Evolutionary conservation across 2,113 vertebrate species (phyloP).

Genomic region (Physeter macrocephalus): DNA sequence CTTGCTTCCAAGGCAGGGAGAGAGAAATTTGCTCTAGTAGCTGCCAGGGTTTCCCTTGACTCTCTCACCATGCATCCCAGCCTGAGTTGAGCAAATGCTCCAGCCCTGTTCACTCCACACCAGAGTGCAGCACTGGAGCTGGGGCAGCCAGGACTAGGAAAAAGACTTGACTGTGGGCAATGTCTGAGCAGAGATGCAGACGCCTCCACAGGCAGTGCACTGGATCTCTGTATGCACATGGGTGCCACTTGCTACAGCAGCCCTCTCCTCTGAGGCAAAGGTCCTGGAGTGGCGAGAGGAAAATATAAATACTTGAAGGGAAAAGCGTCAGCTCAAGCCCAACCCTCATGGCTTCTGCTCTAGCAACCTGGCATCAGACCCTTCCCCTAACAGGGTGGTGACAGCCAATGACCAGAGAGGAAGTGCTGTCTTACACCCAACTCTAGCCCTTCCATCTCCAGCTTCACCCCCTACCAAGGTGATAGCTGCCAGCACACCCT

Average conservation of each 20-base stretch:
- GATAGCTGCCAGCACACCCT: neutral
- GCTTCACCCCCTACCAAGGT: neutral
- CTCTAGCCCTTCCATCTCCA: neutral
- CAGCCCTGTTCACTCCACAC: neutral
- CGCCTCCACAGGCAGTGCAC: neutral
- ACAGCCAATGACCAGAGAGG: neutral
- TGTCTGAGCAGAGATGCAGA: neutral
- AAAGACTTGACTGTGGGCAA: neutral
- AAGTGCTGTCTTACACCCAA: neutral
- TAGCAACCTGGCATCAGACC: neutral
- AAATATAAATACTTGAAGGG: neutral
- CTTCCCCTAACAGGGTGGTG: neutral
- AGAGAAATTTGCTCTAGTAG: neutral
- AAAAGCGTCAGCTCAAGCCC: neutral
- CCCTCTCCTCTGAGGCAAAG: neutral
- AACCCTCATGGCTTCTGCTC: neutral
- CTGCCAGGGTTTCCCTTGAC: neutral
- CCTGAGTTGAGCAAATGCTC: neutral
- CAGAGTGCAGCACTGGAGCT: neutral
- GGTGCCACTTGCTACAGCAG: neutral
- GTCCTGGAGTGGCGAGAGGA: neutral
- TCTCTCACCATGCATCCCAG: neutral
- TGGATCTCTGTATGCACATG: neutral
- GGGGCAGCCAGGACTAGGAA: neutral
- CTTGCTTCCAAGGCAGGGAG: neutral